Percentiles rank a stretch among this genome's conserved stretches.
Conservation (phyloP, 2,888 invertebrate genomes). For the Leucophenga maculata region DNA sequence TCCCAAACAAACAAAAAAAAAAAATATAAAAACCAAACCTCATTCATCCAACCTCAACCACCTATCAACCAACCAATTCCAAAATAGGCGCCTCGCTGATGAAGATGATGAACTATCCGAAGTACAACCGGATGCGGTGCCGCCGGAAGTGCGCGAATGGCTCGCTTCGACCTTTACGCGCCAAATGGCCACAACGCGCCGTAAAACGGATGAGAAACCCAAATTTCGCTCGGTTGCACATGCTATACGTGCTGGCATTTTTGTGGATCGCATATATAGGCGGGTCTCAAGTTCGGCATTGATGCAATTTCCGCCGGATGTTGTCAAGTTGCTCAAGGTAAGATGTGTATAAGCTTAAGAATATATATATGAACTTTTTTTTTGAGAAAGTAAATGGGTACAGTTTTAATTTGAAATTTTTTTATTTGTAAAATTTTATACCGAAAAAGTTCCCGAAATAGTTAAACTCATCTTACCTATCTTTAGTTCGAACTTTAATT, state of each 20-base stretch:
- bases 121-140: slow-evolving; percentile 96
- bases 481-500: no score
- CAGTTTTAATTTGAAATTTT: neutral
- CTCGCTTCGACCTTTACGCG: slow-evolving; percentile 95
- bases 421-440: neutral
- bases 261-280: slow-evolving; percentile 94
- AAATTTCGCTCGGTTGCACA: slow-evolving; percentile 96
- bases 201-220: slow-evolving; percentile 85
- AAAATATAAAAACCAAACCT: neutral
- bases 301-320: slow-evolving; percentile 90
- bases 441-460: neutral
- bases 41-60: neutral
- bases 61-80: slow-evolving; percentile 11
- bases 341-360: slow-evolving; percentile 43
- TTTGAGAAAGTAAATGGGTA: no score
- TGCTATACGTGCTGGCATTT: slow-evolving; percentile 95
- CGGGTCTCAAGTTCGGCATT: slow-evolving; percentile 84
- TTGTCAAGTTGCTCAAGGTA: slow-evolving; percentile 89
- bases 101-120: slow-evolving; percentile 97
- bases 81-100: slow-evolving; percentile 82
- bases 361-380: no score
- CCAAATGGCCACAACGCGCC: slow-evolving; percentile 85
- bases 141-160: slow-evolving; percentile 97
- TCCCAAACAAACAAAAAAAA: neutral
- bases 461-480: no score